Conservation (phyloP, 2,113 vertebrate species). For the Helogale parvula region DNA sequence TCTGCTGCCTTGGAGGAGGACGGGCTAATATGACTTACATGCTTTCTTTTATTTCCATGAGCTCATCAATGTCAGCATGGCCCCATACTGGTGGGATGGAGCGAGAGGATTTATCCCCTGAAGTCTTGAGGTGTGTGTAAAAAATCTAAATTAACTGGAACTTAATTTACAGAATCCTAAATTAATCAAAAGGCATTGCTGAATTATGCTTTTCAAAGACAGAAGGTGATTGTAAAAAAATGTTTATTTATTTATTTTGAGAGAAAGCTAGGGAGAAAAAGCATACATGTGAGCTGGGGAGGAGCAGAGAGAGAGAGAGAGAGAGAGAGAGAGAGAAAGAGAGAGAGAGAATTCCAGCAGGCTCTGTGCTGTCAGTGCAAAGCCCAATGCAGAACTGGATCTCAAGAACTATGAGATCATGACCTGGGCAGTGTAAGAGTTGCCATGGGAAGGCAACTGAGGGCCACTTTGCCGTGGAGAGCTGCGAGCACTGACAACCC, state of each 20-base stretch:
- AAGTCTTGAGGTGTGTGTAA: not conserved
- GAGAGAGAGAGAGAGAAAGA: not conserved
- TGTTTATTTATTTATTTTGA: not conserved
- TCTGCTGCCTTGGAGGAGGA: not conserved
- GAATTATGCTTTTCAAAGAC: slow-evolving; percentile 27
- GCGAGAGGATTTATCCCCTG: not conserved
- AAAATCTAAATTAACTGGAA: not conserved
- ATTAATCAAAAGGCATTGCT: not conserved
- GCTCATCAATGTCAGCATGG: not conserved
- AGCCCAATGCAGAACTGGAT: not conserved
- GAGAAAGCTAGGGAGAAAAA: too few species aligned
- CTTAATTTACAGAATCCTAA: not conserved
- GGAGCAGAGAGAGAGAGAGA: not conserved
- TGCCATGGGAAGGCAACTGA: too few species aligned
- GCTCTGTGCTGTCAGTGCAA: not conserved
- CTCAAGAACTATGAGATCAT: not conserved
- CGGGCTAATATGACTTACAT: not conserved
- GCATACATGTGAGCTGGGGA: too few species aligned
- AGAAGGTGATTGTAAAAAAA: not conserved
- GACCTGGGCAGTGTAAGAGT: not conserved
- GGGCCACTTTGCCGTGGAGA: too few species aligned
- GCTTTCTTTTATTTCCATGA: not conserved
- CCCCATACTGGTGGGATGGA: not conserved
- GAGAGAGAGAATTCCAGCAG: not conserved
- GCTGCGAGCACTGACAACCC: too few species aligned